phyloP scores from a whole-genome alignment of 2,113 vertebrate species.

The Smithornis capensis region DNA sequence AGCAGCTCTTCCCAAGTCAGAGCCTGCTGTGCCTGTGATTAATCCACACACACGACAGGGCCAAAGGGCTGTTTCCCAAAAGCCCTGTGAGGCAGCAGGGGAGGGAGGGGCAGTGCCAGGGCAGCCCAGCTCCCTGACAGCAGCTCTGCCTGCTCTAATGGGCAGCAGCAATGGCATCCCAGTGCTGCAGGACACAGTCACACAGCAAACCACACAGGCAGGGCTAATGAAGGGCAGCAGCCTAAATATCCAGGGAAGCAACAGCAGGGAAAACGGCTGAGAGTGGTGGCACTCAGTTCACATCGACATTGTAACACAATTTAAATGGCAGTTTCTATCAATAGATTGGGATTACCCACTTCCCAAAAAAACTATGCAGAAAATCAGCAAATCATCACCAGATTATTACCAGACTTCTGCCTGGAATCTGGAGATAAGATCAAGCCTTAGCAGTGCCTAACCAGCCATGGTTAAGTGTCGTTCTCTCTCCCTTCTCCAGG shows the following conservation, averaged over 20 bases:
- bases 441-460: background rate
- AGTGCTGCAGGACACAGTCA: background rate
- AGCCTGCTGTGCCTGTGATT: background rate
- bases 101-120: background rate
- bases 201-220: background rate
- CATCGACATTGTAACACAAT: background rate
- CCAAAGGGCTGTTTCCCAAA: background rate
- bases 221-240: background rate
- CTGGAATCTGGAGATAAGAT: background rate
- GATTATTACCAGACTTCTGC: background rate
- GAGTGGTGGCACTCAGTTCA: background rate
- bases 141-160: background rate
- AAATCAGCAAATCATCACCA: background rate
- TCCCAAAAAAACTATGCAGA: background rate
- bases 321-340: background rate
- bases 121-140: background rate
- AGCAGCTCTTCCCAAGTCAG: background rate
- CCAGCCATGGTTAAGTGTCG: background rate
- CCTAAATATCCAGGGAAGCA: background rate
- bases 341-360: background rate
- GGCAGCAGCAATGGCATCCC: background rate
- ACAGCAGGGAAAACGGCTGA: background rate
- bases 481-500: background rate
- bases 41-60: background rate
- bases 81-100: background rate